Evolutionary conservation across 2,888 invertebrate species (phyloP), one percentile per base, ranked within the genome.

Genomic region (Lycophotia porphyrea): DNA sequence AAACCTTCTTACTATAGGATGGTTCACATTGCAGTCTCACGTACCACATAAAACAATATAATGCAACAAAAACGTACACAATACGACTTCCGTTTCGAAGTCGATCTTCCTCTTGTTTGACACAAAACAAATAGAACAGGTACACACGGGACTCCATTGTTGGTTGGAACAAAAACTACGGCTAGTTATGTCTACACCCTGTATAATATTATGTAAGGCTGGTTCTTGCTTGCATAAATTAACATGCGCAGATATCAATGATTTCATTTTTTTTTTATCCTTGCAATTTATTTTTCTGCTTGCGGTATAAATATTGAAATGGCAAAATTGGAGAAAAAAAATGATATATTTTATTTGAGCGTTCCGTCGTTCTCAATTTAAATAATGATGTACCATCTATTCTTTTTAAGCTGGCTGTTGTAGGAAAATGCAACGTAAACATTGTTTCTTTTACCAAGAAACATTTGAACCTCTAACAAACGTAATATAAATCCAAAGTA

Each of bases 31-130:
- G 78, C 78, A 67, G 55, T 58, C 73, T 69, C 78, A 86, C 80
- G 78, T 83, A 83, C 74, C 61, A 76, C 76, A 76, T 76, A 85
- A 84, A 87, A 88, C 87, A 89, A 90, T 87, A 86, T 86, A 84
- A 83, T 84, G 85, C 85, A 89, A 88, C 86, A 90, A 89, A 90
- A 88, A 85, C 87, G 81, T 78, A 84, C 79, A 91, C 91, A 93
- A 93, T 91, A 87, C 86, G 64, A 82, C 90, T 92, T 92, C 92
- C 92, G 90, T 78, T 87, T 79, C 82, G 68, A 82, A 85, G 90
- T 88, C 89, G 78, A 89, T 90, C 86, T 90, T 90, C 87, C 85
- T 88, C 86, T 85, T 88, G 87, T 88, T 86, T 83, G 87, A 86
- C 80, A 88, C 88, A 88, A 89, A 90, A 89, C 90, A 90, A 92